These are phyloP conservation scores for Ganaspis sp. DNA, from an alignment of 1,140 invertebrate species.

Conservation along the genomic window DNA sequence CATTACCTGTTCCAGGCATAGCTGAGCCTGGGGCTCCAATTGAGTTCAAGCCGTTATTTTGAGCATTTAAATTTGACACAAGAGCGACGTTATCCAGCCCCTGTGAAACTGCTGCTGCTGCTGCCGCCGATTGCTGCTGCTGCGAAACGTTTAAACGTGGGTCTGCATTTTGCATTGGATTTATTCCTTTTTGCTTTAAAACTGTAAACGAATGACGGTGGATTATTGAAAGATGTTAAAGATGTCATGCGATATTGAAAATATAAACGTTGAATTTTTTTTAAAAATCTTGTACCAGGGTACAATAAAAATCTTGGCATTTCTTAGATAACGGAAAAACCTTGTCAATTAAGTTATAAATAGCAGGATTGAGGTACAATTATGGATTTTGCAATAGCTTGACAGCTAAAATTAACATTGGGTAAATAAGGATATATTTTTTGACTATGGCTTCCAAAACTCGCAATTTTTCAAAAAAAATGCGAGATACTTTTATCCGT, in stretches of 20 bases:
- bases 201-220: slow-evolving; percentile 75
- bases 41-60: slow-evolving; percentile 73
- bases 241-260: slow-evolving; percentile 11
- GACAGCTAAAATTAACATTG: not conserved
- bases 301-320: slow-evolving; percentile 59
- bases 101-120: slow-evolving; percentile 55
- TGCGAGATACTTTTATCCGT: not conserved
- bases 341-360: slow-evolving; percentile 53
- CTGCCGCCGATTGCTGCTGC: slow-evolving; percentile 67
- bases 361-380: not conserved
- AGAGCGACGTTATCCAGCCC: slow-evolving; percentile 66
- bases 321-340: too few relatives aligned
- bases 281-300: slow-evolving; percentile 57
- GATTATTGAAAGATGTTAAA: slow-evolving; percentile 62
- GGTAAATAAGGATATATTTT: not conserved
- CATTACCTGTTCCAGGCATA: slow-evolving; percentile 55
- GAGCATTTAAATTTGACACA: slow-evolving; percentile 62
- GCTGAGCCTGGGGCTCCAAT: slow-evolving; percentile 61
- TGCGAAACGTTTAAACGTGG: slow-evolving; percentile 74
- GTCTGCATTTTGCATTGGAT: slow-evolving; percentile 75
- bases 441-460: not conserved
- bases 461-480: not conserved
- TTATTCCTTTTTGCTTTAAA: slow-evolving; percentile 77
- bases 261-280: slow-evolving; percentile 26
- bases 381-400: not conserved